Conservation (phyloP, 2,113 vertebrate species). For the Pithys albifrons region DNA sequence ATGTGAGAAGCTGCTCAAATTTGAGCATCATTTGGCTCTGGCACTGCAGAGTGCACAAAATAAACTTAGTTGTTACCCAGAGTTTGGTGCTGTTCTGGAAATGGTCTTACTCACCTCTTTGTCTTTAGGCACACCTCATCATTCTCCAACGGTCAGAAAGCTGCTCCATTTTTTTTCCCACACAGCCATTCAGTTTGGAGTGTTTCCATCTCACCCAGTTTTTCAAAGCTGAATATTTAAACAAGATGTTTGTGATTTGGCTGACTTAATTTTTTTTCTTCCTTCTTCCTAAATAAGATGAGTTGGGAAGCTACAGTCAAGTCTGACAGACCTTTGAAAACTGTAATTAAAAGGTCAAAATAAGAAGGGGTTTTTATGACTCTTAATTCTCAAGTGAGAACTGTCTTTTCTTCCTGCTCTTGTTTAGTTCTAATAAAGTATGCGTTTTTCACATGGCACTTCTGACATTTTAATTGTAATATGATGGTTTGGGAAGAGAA, state of each 20-base stretch:
- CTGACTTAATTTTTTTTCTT: background rate
- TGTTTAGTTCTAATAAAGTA: background rate
- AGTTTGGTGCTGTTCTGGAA: background rate
- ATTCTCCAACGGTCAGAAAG: background rate
- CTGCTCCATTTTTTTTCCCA: background rate
- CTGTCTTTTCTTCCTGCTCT: background rate
- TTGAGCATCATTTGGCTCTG: background rate
- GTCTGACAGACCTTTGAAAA: slow-evolving; percentile 4
- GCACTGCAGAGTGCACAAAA: background rate
- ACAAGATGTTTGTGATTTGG: background rate
- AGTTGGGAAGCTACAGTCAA: background rate
- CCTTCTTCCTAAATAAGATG: background rate
- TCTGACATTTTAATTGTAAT: background rate
- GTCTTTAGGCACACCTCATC: background rate
- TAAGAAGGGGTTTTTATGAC: background rate
- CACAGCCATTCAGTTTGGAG: background rate
- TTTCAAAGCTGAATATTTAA: background rate
- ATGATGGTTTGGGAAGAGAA: background rate
- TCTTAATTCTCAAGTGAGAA: background rate
- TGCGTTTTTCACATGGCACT: background rate
- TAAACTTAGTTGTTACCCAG: background rate
- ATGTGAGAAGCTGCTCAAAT: background rate
- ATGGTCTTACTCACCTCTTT: background rate
- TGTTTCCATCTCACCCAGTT: background rate
- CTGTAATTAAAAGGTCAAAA: slow-evolving; percentile 8